Percentiles rank a stretch among this genome's conserved stretches.
Conservation (phyloP, 2,113 vertebrate species). For the Sarotherodon lohbergeri region DNA sequence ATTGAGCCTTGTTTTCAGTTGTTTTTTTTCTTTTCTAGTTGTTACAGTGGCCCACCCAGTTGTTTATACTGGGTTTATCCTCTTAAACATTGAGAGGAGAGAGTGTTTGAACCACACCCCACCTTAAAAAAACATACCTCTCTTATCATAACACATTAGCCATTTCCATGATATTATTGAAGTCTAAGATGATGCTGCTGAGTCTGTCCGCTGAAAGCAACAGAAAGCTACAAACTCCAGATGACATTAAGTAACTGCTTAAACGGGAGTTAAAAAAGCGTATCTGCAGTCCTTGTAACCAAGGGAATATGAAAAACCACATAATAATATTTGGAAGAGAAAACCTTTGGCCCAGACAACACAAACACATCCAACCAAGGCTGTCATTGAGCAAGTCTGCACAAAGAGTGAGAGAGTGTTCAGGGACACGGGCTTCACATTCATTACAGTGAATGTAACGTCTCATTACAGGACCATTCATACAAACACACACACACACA, state of each 20-base stretch:
- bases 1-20: not conserved
- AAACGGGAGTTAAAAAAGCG: not conserved
- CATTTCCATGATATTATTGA: not conserved
- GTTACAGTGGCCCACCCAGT: not conserved
- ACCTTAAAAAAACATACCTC: not conserved
- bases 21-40: not conserved
- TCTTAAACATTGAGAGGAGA: not conserved
- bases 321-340: not conserved
- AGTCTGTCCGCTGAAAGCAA: accelerated
- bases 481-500: not conserved
- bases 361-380: not conserved
- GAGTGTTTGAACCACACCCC: not conserved
- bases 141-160: not conserved
- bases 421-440: not conserved
- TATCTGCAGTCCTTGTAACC: not conserved
- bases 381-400: conserved; percentile 4
- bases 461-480: conserved; percentile 6
- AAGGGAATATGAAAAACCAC: not conserved
- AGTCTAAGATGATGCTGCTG: not conserved
- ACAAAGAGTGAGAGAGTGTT: not conserved
- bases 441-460: conserved; percentile 11
- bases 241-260: not conserved
- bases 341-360: conserved; percentile 18
- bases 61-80: not conserved
- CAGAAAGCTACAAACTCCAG: not conserved